Base-by-base conservation (phyloP, 2,888 invertebrate genomes). In the Trissonchulus latispiculum region DNA sequence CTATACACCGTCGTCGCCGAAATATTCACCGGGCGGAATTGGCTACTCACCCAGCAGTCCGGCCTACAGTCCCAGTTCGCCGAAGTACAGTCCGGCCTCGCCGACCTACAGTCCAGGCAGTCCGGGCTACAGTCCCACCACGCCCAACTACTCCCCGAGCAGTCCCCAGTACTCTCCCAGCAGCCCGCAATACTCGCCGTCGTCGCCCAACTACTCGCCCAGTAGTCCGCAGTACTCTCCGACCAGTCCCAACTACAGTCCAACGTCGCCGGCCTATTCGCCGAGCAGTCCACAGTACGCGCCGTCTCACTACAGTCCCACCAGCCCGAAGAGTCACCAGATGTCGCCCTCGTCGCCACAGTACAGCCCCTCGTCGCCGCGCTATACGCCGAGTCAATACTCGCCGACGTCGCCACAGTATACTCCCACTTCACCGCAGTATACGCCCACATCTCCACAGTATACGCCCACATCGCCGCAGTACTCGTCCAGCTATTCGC, bases 281-380 rank as follows among this genome's bases (percentile, higher is more conserved):
- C 76, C 76, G 35, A 72, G 76, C 32, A 74, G 76, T 1, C 77
- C 78, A 31, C 66, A 36, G 3, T 83, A 82, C 78, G 78, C 77
- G 61, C 89, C 90, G 0, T 88, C 83, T 89, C 80, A 80, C 28
- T 85, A 84, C 77, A 89, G 89, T 0, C 92, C 92, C 3, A 89
- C 89, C 36, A 85, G 86, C 15, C 87, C 84, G 18, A 80, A 79
- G 37, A 83, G 83, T 79, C 85, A 86, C 2, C 87, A n/a, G n/a
- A 33, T 33, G 74, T 28, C 28, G 3, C 85, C 82, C 1, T 82
- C 83, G 1, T 82, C 82, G 28, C 81, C 81, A 23, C 79, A 78
- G 70, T 84, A 83, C 78, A 79, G 79, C 36, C 84, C 84, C 2
- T 80, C 72, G 70, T 83, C 84, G n/a, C 87, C 87, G 1, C 83